phyloP scores from a whole-genome alignment of 2,888 invertebrate species.

The Autographa pulchrina region DNA sequence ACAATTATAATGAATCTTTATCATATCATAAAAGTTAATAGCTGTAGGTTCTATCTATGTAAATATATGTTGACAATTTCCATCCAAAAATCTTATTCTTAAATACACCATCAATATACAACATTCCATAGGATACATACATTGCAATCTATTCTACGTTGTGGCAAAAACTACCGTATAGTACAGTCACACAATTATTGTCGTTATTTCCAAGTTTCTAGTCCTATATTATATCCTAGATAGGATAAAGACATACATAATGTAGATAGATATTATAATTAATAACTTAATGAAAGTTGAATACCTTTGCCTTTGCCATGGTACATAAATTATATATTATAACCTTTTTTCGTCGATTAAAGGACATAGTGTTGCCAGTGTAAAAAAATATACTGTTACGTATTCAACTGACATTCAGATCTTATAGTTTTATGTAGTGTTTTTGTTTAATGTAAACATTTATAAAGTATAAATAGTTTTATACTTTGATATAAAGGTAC shows the following conservation, averaged over 20 bases:
- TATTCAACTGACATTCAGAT: not conserved
- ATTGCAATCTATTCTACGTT: conserved; percentile 45
- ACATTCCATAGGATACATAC: conserved; percentile 29
- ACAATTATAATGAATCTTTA: not conserved
- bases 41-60: conserved; percentile 29
- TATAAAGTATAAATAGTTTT: too few relatives aligned
- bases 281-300: not conserved
- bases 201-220: conserved; percentile 53
- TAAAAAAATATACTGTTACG: not conserved
- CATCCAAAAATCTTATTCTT: conserved; percentile 29
- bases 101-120: conserved; percentile 43
- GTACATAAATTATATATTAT: not conserved
- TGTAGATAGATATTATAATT: not conserved
- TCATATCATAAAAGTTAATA: not conserved
- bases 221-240: conserved; percentile 36
- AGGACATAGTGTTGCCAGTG: not conserved
- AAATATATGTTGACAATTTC: conserved; percentile 41
- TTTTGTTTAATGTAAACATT: not conserved
- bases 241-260: conserved; percentile 23
- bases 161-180: conserved; percentile 58
- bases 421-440: not conserved
- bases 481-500: not conserved
- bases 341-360: not conserved
- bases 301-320: not conserved
- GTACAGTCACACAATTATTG: conserved; percentile 59